Conservation (phyloP, 2,888 invertebrate species). For the Drosophila melanosoma region DNA sequence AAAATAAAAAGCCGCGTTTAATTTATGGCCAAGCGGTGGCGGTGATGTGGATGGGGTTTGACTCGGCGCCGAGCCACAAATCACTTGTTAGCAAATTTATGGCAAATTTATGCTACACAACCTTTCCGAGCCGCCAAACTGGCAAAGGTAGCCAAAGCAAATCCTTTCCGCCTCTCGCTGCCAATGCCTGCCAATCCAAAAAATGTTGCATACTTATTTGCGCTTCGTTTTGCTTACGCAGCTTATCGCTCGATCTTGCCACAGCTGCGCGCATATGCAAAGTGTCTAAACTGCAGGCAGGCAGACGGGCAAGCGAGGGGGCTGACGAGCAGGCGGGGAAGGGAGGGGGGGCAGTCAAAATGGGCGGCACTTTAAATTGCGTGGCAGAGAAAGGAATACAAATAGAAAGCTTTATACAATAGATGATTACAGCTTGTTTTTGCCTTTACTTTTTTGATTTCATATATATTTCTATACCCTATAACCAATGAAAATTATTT, state of each 20-base stretch:
- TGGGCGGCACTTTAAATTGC: constrained; percentile 20
- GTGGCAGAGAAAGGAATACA: constrained; percentile 9
- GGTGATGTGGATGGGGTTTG: constrained; percentile 6
- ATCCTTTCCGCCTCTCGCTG: constrained; percentile 21
- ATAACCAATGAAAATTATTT: background rate
- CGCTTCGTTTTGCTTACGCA: constrained; percentile 50
- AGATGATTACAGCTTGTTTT: constrained; percentile 51
- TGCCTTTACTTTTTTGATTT: constrained; percentile 9
- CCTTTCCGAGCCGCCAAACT: constrained; percentile 47
- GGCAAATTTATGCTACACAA: constrained; percentile 81
- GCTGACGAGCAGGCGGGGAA: background rate
- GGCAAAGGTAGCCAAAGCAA: constrained; percentile 37
- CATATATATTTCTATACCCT: background rate
- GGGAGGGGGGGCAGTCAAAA: background rate
- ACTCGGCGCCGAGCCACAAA: constrained; percentile 65
- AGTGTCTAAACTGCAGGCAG: constrained; percentile 47
- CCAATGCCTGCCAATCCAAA: constrained; percentile 39
- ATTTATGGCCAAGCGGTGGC: constrained; percentile 65
- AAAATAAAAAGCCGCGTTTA: constrained; percentile 71
- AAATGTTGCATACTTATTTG: constrained; percentile 60
- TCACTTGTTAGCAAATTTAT: constrained; percentile 82
- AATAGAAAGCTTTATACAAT: constrained; percentile 49
- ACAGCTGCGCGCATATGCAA: constrained; percentile 68
- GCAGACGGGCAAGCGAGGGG: background rate
- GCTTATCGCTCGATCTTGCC: constrained; percentile 60